Evolutionary conservation across 2,888 invertebrate genomes (phyloP).

Genomic region (Brenthis daphne): DNA sequence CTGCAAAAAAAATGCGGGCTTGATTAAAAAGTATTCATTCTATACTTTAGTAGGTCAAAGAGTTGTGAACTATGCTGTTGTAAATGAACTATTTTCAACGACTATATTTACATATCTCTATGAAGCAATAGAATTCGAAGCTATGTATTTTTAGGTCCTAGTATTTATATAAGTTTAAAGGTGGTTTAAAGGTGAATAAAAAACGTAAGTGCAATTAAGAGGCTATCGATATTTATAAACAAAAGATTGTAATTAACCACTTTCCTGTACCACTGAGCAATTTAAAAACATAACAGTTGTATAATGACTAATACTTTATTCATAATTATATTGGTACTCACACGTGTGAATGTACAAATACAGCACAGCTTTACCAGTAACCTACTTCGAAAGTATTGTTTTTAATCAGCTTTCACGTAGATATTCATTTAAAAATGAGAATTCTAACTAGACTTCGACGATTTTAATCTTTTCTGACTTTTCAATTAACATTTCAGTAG

Average conservation of each 20-base stretch:
- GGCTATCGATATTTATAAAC: constrained; percentile 18
- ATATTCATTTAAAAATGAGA: constrained; percentile 5
- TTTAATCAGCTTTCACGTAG: constrained; percentile 17
- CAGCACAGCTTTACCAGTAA: constrained; percentile 33
- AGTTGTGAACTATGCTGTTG: not conserved
- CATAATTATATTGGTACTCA: constrained; percentile 54
- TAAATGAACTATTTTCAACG: not conserved
- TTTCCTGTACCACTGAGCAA: constrained; percentile 20
- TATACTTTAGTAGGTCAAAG: constrained; percentile 18
- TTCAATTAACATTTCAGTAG: constrained; percentile 6
- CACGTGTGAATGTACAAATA: constrained; percentile 44
- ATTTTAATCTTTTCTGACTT: not conserved
- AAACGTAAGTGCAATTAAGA: not conserved
- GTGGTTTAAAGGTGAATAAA: not conserved
- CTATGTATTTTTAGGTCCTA: not conserved
- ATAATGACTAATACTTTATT: constrained; percentile 39
- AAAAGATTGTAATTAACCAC: constrained; percentile 27
- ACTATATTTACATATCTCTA: not conserved
- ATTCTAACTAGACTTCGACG: not conserved
- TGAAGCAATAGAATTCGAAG: not conserved
- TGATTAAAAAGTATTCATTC: constrained; percentile 24
- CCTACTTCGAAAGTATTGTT: constrained; percentile 36
- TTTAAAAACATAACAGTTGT: constrained; percentile 25
- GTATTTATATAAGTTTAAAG: not conserved
- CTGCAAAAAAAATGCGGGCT: constrained; percentile 15